phyloP scores from a whole-genome alignment of 1,140 invertebrate genomes.

The Whitmania pigra region DNA sequence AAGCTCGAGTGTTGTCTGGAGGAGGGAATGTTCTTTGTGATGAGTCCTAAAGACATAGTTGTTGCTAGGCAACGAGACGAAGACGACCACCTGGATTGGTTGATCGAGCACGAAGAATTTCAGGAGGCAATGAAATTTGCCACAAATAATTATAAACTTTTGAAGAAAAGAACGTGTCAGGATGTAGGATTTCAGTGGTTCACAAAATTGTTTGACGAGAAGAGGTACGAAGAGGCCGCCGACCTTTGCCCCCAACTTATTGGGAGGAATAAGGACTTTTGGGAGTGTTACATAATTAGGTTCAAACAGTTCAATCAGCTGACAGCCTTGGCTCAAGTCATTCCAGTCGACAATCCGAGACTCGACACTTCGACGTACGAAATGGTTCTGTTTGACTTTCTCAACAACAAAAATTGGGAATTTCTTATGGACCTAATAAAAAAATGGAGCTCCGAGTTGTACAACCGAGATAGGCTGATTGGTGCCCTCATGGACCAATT shows the following conservation, averaged over 20 bases:
- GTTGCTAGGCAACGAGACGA: slow-evolving; percentile 76
- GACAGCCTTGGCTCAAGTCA: slow-evolving; percentile 63
- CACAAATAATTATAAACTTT: slow-evolving; percentile 48
- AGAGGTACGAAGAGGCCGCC: slow-evolving; percentile 68
- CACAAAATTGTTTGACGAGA: slow-evolving; percentile 61
- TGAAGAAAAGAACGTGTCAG: slow-evolving; percentile 51
- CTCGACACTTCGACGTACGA: slow-evolving; percentile 80
- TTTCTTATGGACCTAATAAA: slow-evolving; percentile 55
- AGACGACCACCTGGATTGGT: slow-evolving; percentile 82
- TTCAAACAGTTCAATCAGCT: slow-evolving; percentile 74
- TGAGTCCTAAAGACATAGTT: slow-evolving; percentile 86
- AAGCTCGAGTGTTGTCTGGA: slow-evolving; percentile 70
- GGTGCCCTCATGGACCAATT: slow-evolving; percentile 67
- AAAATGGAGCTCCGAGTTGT: slow-evolving; percentile 73
- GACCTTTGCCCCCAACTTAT: slow-evolving; percentile 63
- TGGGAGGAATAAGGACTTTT: slow-evolving; percentile 65
- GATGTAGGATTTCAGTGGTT: slow-evolving; percentile 70
- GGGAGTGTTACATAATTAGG: slow-evolving; percentile 85
- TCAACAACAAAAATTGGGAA: slow-evolving; percentile 63
- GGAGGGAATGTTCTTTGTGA: slow-evolving; percentile 80
- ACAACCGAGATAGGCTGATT: slow-evolving; percentile 68
- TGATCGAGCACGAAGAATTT: slow-evolving; percentile 61
- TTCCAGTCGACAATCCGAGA: slow-evolving; percentile 54
- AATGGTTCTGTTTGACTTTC: slow-evolving; percentile 82
- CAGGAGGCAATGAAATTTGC: slow-evolving; percentile 64